phyloP scores from a whole-genome alignment of 1,140 invertebrate species.

The Panagrolaimus sp. region DNA sequence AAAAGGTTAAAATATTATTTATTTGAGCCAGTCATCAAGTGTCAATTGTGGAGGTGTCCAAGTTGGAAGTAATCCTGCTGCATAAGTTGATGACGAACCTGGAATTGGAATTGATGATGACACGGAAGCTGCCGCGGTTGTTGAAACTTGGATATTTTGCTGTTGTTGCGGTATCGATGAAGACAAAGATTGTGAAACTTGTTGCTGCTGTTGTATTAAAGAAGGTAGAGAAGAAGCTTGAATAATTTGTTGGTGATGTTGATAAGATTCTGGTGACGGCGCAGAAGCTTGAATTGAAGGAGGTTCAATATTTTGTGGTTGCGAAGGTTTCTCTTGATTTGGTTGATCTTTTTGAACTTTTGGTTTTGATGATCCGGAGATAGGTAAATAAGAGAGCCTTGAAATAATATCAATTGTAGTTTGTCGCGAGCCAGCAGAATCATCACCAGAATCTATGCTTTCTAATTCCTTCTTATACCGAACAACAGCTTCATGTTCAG shows the following conservation, averaged over 20 bases:
- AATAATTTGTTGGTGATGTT: conserved; percentile 3
- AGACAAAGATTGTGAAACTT: too few species aligned
- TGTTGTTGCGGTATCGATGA: too few species aligned
- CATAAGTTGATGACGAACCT: background rate
- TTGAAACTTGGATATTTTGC: too few species aligned
- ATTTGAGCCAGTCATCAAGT: too few species aligned
- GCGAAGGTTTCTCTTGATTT: background rate
- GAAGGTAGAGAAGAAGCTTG: too few species aligned
- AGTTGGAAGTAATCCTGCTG: background rate
- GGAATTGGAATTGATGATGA: too few species aligned
- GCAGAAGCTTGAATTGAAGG: background rate
- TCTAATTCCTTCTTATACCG: background rate
- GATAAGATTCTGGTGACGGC: background rate
- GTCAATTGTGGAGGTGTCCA: background rate
- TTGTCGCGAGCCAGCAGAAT: background rate
- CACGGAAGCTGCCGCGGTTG: too few species aligned
- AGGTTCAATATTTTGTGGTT: background rate
- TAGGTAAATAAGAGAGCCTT: background rate
- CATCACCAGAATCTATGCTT: background rate
- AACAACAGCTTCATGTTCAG: background rate
- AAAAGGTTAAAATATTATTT: too few species aligned
- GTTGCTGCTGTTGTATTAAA: too few species aligned
- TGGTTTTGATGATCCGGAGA: background rate
- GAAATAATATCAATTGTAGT: conserved; percentile 14
- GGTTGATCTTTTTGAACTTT: background rate